Evolutionary conservation across 1,140 invertebrate species (phyloP), one percentile per base, ranked within the genome.

Genomic region (Anoplolepis gracilipes): DNA sequence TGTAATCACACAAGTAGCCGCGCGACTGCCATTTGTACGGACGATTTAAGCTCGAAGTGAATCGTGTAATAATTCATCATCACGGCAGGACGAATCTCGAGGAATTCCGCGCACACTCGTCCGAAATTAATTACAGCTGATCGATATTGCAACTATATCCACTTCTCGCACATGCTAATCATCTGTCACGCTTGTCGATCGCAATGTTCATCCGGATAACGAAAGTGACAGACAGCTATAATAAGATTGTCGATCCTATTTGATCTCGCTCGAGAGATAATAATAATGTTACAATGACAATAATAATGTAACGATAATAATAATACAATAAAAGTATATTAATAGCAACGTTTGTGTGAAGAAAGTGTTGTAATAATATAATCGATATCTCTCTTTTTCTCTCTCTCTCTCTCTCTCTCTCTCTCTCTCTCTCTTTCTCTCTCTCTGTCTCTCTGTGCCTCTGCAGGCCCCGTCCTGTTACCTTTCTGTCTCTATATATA

Each of bases 401-500:
- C 8, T 42, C 10, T 67, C 30, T 19, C 46, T 57, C 10, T 49
- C 4, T 88, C 39, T 42, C 39, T 11, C 11, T 42, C 8, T 42
- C 10, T 67, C 30, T 19, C 46, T 57, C 10, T 49, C 4, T n/a
- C n/a, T n/a, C n/a, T n/a, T n/a, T 42, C 39, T 42, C 39, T 11
- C 11, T 42, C 8, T 42, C 10, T 67, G 25, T 19, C 46, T 57
- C 10, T 49, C 4, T 88, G 73, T 91, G 55, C 84, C 77, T 79
- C 73, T 89, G n/a, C 65, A 64, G 62, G 69, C 25, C 69, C 33
- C 77, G 25, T 59, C 46, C 46, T 55, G 36, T 84, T 81, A 36
- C 49, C 77, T 81, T 72, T 76, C 57, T 79, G n/a, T n/a, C 72
- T 79, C 78, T 86, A 90, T 87, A 88, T 75, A 85, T 84, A 92